These are phyloP conservation scores for Seriola dumerili DNA, from an alignment of 2,113 vertebrate genomes.

Conservation along the genomic window DNA sequence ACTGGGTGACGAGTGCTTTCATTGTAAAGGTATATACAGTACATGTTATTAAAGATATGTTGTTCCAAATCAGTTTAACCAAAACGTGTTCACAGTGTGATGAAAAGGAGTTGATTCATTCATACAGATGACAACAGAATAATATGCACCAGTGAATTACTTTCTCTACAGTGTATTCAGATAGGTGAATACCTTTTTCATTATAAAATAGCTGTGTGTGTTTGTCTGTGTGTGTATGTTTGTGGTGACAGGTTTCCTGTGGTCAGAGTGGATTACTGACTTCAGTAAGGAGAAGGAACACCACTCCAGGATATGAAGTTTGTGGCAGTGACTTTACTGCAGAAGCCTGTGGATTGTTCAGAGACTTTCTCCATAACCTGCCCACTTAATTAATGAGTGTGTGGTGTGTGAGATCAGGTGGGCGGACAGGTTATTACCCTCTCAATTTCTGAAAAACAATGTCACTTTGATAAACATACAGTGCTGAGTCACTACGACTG, in stretches of 20 bases:
- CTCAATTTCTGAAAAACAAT: slow-evolving; percentile 24
- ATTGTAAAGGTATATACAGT: background rate
- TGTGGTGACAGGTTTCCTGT: slow-evolving; percentile 79
- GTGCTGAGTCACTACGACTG: slow-evolving; percentile 35
- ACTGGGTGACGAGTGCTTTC: background rate
- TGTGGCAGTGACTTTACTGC: slow-evolving; percentile 60
- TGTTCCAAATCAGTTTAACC: background rate
- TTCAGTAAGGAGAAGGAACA: slow-evolving; percentile 67
- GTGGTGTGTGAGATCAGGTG: slow-evolving; percentile 32
- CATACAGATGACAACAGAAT: background rate
- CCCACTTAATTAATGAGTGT: slow-evolving; percentile 39
- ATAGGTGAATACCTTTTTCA: slow-evolving; percentile 20
- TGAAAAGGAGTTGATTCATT: slow-evolving; percentile 24
- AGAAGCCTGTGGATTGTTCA: slow-evolving; percentile 42
- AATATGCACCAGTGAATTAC: background rate
- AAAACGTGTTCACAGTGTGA: background rate
- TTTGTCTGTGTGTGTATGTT: slow-evolving; percentile 56
- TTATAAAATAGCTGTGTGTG: slow-evolving; percentile 32
- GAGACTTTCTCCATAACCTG: slow-evolving; percentile 39
- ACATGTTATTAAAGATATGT: background rate
- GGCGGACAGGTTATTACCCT: slow-evolving; percentile 22
- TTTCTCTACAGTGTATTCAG: slow-evolving; percentile 15
- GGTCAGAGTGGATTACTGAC: slow-evolving; percentile 80
- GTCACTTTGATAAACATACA: slow-evolving; percentile 17
- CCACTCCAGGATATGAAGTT: slow-evolving; percentile 75